Evolutionary conservation across 2,113 vertebrate species (phyloP).

Genomic region (Thalassarche chlororhynchos): DNA sequence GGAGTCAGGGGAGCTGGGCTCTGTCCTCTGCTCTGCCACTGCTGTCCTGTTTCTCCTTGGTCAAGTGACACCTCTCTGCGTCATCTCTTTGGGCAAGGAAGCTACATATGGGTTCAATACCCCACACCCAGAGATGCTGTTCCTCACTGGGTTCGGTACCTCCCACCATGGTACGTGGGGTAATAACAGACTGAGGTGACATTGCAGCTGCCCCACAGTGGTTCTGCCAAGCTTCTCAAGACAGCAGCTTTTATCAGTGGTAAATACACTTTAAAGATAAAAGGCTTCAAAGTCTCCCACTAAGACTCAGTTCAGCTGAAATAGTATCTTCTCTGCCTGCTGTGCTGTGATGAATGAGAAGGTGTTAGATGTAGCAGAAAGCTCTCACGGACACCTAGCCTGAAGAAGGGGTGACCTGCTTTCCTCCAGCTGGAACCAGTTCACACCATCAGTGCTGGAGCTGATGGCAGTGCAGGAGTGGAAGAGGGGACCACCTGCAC

Average conservation of each 20-base stretch:
- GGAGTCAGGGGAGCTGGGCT: neutral
- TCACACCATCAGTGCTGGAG: neutral
- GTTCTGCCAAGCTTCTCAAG: neutral
- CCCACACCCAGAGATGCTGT: neutral
- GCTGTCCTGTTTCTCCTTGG: neutral
- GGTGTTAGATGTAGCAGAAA: neutral
- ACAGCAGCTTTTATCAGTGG: neutral
- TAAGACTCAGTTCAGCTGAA: neutral
- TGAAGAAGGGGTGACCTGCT: neutral
- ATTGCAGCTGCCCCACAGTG: neutral
- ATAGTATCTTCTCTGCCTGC: neutral
- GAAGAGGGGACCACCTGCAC: neutral
- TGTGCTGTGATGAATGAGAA: too few relatives aligned
- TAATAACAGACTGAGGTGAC: neutral
- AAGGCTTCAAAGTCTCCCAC: neutral
- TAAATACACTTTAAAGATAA: neutral
- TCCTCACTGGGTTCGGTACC: neutral
- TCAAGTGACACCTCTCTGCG: neutral
- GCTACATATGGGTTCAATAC: neutral
- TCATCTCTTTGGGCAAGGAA: neutral
- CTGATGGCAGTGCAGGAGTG: neutral
- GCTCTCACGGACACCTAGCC: neutral
- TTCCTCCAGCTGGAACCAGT: neutral
- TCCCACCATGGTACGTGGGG: rapidly evolving
- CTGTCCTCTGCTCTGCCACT: neutral